Conservation (phyloP, 2,113 vertebrate genomes). For the Pseudopipra pipra region DNA sequence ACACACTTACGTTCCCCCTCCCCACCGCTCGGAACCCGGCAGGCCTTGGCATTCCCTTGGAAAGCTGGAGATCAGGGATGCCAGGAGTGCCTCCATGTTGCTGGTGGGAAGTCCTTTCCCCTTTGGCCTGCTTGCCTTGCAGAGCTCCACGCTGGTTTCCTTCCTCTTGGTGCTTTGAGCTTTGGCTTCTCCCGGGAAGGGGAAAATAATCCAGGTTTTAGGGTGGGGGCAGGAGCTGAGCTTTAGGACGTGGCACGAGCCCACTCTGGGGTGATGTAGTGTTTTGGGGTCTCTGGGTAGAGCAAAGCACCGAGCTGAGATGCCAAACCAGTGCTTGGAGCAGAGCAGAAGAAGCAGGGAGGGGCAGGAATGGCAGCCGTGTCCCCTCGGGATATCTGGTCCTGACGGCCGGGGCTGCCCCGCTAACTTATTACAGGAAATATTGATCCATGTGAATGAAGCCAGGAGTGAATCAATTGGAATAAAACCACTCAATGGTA, state of each 20-base stretch:
- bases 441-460: neutral
- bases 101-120: neutral
- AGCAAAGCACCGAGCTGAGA: neutral
- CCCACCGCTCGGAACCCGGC: neutral
- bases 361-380: neutral
- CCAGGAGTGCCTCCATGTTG: neutral
- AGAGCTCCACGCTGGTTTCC: neutral
- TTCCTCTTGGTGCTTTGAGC: conserved; percentile 36
- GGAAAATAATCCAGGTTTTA: neutral
- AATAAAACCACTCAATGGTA: neutral
- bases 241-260: neutral
- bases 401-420: neutral
- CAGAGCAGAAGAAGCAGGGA: neutral
- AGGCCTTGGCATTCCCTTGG: neutral
- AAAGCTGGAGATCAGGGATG: neutral
- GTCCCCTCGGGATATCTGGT: neutral
- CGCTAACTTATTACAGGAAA: neutral
- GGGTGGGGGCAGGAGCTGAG: neutral
- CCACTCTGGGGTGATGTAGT: rapidly evolving
- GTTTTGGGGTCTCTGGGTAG: rapidly evolving
- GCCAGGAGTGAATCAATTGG: neutral
- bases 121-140: neutral
- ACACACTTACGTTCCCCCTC: rapidly evolving
- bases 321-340: neutral
- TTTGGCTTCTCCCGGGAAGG: neutral